Percentiles rank a stretch among this genome's conserved stretches.
phyloP scores from a whole-genome alignment of 2,888 invertebrate genomes.

The Argynnis bischoffii region DNA sequence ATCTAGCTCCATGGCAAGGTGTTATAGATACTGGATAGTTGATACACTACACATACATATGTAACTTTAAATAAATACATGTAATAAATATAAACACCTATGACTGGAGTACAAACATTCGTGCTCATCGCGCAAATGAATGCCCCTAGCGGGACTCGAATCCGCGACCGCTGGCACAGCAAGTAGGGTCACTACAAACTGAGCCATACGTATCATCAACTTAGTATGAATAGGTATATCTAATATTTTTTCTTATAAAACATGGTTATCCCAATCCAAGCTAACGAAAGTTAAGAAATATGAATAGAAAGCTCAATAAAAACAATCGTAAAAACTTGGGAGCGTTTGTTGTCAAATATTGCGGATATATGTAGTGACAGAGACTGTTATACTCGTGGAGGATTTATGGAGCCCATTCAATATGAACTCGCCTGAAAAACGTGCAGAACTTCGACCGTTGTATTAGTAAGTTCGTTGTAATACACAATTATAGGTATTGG shows the following conservation, averaged over 20 bases:
- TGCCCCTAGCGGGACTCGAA: too few species aligned
- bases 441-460: background rate
- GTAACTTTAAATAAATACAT: too few species aligned
- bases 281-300: slow-evolving; percentile 39
- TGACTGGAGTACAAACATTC: too few species aligned
- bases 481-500: background rate
- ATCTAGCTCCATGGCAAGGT: too few species aligned
- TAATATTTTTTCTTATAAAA: background rate
- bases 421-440: slow-evolving; percentile 16
- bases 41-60: too few species aligned
- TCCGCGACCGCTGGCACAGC: too few species aligned
- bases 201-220: background rate
- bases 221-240: background rate
- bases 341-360: slow-evolving; percentile 40
- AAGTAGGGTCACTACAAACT: too few species aligned
- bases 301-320: slow-evolving; percentile 44
- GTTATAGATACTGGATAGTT: too few species aligned
- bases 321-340: slow-evolving; percentile 44
- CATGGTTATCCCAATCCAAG: slow-evolving; percentile 21
- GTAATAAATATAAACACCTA: too few species aligned
- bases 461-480: background rate
- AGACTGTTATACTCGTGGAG: slow-evolving; percentile 25
- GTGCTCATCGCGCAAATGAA: too few species aligned
- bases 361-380: slow-evolving; percentile 43
- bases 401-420: slow-evolving; percentile 25